Evolutionary conservation across 2,888 invertebrate species (phyloP).

Genomic region (Cylindroiulus punctatus): DNA sequence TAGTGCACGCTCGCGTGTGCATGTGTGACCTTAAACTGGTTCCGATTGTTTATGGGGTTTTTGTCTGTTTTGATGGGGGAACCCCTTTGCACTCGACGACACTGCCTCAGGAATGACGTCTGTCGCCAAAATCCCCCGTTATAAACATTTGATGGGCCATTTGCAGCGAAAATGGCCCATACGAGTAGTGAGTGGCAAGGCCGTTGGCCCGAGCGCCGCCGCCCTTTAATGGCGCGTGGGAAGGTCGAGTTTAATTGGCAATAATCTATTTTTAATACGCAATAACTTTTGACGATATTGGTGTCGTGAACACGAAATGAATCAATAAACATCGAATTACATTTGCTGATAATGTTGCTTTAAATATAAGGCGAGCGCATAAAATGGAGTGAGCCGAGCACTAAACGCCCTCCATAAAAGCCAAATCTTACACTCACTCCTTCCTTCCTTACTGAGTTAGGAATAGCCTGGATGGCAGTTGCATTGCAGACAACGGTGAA

Average conservation of each 20-base stretch:
- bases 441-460: neutral
- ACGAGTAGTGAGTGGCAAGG: slow-evolving; percentile 11
- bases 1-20: neutral
- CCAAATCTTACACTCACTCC: neutral
- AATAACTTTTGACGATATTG: slow-evolving; percentile 56
- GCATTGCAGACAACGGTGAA: no score
- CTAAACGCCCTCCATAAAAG: slow-evolving; percentile 29
- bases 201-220: slow-evolving; percentile 24
- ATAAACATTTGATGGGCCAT: slow-evolving; percentile 57
- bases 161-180: slow-evolving; percentile 51
- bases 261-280: slow-evolving; percentile 55
- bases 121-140: slow-evolving; percentile 54
- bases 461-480: neutral
- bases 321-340: slow-evolving; percentile 54
- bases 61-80: slow-evolving; percentile 49
- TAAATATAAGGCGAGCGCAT: slow-evolving; percentile 30
- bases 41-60: slow-evolving; percentile 52
- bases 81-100: slow-evolving; percentile 53
- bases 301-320: slow-evolving; percentile 52
- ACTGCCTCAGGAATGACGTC: slow-evolving; percentile 44
- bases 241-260: slow-evolving; percentile 54
- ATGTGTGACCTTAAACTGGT: slow-evolving; percentile 49
- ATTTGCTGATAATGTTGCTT: slow-evolving; percentile 53
- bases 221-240: slow-evolving; percentile 20
- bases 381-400: neutral